A percentile compares a stretch with the other conserved stretches of the same genome.
Evolutionary conservation across 1,140 invertebrate species (phyloP).

Genomic region (Listronotus oregonensis): DNA sequence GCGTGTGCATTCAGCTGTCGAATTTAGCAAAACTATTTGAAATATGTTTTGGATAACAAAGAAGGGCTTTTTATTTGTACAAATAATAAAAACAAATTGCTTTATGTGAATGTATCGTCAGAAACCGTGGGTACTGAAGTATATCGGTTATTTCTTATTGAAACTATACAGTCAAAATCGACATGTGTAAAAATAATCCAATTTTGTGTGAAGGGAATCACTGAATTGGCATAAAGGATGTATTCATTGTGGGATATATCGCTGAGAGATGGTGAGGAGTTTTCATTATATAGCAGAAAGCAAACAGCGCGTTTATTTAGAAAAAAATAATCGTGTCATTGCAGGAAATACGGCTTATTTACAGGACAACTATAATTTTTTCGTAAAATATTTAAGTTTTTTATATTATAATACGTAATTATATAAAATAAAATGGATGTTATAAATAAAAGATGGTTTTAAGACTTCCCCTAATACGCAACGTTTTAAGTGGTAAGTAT

Average conservation of each 20-base stretch:
- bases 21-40: constrained; percentile 19
- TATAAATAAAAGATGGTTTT: too few species aligned
- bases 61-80: constrained; percentile 24
- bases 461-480: too few species aligned
- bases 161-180: constrained; percentile 42
- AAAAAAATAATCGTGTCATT: constrained; percentile 33
- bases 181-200: constrained; percentile 49
- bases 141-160: constrained; percentile 38
- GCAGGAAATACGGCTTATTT: constrained; percentile 1
- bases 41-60: constrained; percentile 15
- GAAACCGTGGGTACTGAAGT: constrained; percentile 32
- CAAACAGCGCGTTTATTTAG: constrained; percentile 28
- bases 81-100: constrained; percentile 34
- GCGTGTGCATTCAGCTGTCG: constrained; percentile 10
- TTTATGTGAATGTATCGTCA: constrained; percentile 12
- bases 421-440: too few species aligned
- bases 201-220: constrained; percentile 46
- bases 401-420: too few species aligned
- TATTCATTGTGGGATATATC: constrained; percentile 45
- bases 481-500: too few species aligned
- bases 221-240: constrained; percentile 43
- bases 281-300: constrained; percentile 29
- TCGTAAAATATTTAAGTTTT: too few species aligned
- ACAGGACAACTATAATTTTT: too few species aligned
- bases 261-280: constrained; percentile 27